These are phyloP conservation scores for Cydia splendana DNA, from an alignment of 1,140 invertebrate genomes.

Conservation along the genomic window DNA sequence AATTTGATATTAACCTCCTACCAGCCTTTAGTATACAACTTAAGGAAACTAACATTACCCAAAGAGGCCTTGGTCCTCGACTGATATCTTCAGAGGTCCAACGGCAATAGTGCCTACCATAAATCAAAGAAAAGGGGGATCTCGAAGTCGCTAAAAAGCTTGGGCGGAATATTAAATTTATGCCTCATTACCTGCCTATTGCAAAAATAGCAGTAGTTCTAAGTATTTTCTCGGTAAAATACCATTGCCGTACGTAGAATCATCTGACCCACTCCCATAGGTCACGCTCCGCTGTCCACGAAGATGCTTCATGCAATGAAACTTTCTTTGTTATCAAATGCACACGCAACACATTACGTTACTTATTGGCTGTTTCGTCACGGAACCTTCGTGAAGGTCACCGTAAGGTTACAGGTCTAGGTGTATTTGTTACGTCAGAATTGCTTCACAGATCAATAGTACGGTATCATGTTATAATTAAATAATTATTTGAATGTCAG, in stretches of 20 bases:
- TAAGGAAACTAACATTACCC: too few relatives aligned
- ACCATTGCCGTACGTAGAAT: neutral
- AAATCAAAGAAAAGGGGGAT: too few relatives aligned
- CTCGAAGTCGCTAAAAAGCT: neutral
- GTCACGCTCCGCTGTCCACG: slow-evolving; percentile 19
- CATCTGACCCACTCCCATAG: slow-evolving; percentile 18
- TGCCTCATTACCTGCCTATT: neutral
- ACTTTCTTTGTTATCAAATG: slow-evolving; percentile 32
- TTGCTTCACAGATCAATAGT: neutral
- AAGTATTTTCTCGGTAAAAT: neutral
- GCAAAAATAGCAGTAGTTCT: neutral
- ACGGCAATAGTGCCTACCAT: too few relatives aligned
- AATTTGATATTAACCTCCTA: too few relatives aligned
- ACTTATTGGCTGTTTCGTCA: slow-evolving; percentile 21
- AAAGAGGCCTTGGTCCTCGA: too few relatives aligned
- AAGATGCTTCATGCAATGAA: slow-evolving; percentile 24
- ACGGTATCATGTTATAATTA: slow-evolving; percentile 12
- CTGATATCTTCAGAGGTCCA: too few relatives aligned
- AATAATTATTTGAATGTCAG: slow-evolving; percentile 5
- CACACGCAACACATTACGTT: slow-evolving; percentile 23
- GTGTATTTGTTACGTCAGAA: slow-evolving; percentile 2
- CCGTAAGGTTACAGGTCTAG: neutral
- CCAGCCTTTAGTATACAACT: too few relatives aligned
- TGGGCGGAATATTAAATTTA: neutral
- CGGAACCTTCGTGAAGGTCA: slow-evolving; percentile 27